Evolutionary conservation across 2,888 invertebrate genomes (phyloP), one percentile per base, ranked within the genome.

Genomic region (Rhyacophila evoluta): DNA sequence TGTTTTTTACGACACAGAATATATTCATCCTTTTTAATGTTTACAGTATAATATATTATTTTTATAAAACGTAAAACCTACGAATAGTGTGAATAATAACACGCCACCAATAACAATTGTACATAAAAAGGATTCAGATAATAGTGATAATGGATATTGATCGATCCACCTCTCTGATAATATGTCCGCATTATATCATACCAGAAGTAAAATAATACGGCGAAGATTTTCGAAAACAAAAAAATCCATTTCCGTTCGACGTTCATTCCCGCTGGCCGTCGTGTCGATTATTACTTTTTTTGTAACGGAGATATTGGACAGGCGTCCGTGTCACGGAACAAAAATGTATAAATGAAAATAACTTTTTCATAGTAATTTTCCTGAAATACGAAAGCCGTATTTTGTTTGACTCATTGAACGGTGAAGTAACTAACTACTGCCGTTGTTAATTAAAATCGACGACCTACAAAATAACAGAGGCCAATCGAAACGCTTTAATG

Each of bases 271-370:
- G 12, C 55, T 19, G 19, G 55, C 55, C 19, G 55, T 55, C 55
- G 10, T 55, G 55, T 55, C 19, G 55, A 55, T 55, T 55, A 19
- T 55, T 55, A 55, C 55, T 6, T 55, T 55, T 55, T 55, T 25
- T 19, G 55, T 8, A 25, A 25, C 55, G 3, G 19, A 19, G 19
- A 55, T 55, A 55, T 8, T 55, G 55, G 55, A 55, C 55, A 55
- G 55, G 55, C 15, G 19, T 55, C 55, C 55, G 55, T 55, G 55
- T 55, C 25, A 55, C 6, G 55, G 55, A 12, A 6, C 4, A 55
- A 55, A 55, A 55, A 55, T 25, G 55, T 55, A 25, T 55, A 55
- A 55, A 25, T 55, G 55, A 55, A 55, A 55, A 55, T 55, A 55
- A 55, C 55, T 25, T 55, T 55, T 55, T 25, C 25, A 55, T 8